Evolutionary conservation across 2,113 vertebrate species (phyloP), one percentile per base, ranked within the genome.

Genomic region (Ochotona curzoniae): DNA sequence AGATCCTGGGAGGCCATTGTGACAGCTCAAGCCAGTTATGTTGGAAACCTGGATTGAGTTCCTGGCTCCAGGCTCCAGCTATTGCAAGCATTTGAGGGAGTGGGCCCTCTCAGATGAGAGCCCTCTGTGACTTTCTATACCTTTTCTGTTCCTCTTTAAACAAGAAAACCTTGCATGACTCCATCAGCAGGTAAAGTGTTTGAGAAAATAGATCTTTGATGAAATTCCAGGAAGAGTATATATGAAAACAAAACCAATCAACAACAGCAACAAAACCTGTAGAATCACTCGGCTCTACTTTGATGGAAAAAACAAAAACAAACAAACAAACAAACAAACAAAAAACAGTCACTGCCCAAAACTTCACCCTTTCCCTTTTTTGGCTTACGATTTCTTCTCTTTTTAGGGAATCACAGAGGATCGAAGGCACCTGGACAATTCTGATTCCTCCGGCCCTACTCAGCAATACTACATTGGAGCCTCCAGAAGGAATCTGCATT

Each of bases 341-440:
- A n/a, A 86, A 38, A 38, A 88, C 3, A 44, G 38, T 78, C 81
- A 80, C 28, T 61, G 85, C 15, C 3, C 30, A 80, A 80, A 66
- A 67, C 20, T 87, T 30, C 60, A 71, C 44, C 49, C 35, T 76
- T 95, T 54, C 64, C 78, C 60, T 21, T 2, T 23, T 28, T n/a
- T 87, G 54, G 35, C 32, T 11, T 13, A 76, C 26, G 47, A 84
- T 60, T 84, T 79, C 64, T 49, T 84, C 47, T 76, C 82, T 38
- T 87, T 81, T 84, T 47, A 15, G 9, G 12, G 7, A 30, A 70
- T 47, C 57, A 60, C 2, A 79, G 23, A 83, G 6, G 13, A 83
- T 67, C 12, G 51, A 3, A 38, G 69, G 44, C 44, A 88, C 35
- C 70, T 47, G 64, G 54, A 38, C 76, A 95, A 71, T 94, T 96